Conservation (phyloP, 2,888 invertebrate species). For the Theretra japonica region DNA sequence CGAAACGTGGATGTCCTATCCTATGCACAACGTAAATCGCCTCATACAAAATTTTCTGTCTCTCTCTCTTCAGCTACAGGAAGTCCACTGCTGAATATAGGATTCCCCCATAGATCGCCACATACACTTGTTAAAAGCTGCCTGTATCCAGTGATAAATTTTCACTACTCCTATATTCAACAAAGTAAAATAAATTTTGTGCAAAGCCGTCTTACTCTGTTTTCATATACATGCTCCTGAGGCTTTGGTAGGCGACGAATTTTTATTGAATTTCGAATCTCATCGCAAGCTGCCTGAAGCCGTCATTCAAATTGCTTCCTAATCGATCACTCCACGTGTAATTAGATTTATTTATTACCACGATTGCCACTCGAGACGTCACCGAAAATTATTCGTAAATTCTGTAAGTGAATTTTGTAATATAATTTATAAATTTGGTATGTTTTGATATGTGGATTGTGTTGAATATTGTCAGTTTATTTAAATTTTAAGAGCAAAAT, state of each 20-base stretch:
- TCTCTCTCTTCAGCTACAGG: too few relatives aligned
- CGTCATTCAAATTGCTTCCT: slow-evolving; percentile 1
- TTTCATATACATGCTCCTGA: background rate
- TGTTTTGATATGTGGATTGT: too few relatives aligned
- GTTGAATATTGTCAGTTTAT: too few relatives aligned
- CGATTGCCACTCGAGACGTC: background rate
- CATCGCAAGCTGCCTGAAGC: background rate
- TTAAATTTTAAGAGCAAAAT: too few relatives aligned
- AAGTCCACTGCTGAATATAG: too few relatives aligned
- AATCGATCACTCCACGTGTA: background rate
- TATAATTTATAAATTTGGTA: background rate
- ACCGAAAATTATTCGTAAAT: slow-evolving; percentile 1
- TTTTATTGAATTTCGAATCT: slow-evolving; percentile 24
- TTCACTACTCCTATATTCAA: too few relatives aligned
- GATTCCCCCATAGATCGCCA: too few relatives aligned
- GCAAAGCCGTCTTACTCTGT: background rate
- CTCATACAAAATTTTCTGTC: too few relatives aligned
- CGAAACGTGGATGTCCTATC: too few relatives aligned
- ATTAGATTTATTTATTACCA: slow-evolving; percentile 22
- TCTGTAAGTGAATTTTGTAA: background rate
- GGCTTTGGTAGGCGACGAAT: slow-evolving; percentile 11
- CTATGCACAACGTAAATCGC: too few relatives aligned
- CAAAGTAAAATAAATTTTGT: background rate
- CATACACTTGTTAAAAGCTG: too few relatives aligned
- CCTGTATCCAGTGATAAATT: too few relatives aligned